Base-by-base conservation (phyloP, 2,888 invertebrate genomes). In the Apamea sordens region DNA sequence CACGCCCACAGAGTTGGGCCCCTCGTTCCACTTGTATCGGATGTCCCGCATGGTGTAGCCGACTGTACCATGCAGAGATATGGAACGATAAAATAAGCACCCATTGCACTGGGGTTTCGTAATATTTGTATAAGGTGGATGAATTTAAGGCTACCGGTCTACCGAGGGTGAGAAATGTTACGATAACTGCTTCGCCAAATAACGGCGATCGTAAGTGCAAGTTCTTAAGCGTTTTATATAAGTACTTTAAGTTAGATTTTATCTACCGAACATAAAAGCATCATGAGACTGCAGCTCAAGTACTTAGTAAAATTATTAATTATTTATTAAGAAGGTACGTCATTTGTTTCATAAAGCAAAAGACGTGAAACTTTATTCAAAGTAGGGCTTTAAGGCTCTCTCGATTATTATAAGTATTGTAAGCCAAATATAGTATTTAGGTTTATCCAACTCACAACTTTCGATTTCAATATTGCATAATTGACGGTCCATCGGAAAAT, bases 1-100 rank as follows among this genome's bases (percentile, higher is more conserved):
- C 95, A 99, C 98, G 96, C 98, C 99, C 96, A 99, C 99, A 95
- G 99, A 98, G 97, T 98, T 98, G 94, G 98, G 98, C 92, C 98
- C 99, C 97, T 99, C 98, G 97, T 99, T 98, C 99, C 99, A 99
- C 97, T 98, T 98, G 98, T 99, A 99, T 95, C 98, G 98, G 98
- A 99, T 99, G 98, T 99, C 99, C 97, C 98, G 98, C 99, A 99
- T 99, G 97, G 99, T 99, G 98, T 99, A 99, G 98, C 99, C 99
- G 98, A 99, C 99, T 99, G 98, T 97, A 94, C 94, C 96, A 95
- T 95, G 95, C 96, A 96, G 94, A 96, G 91, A 96, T 95, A 96
- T 94, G 95, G 91, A 95, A 94, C 93, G 94, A 94, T 96, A 95
- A 94, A 95, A 94, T 93, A 96, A 95, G 95, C 96, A 93, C 97